A percentile compares a stretch with the other conserved stretches of the same genome.
phyloP scores from a whole-genome alignment of 1,140 invertebrate genomes.

The Drosophila gunungcola region DNA sequence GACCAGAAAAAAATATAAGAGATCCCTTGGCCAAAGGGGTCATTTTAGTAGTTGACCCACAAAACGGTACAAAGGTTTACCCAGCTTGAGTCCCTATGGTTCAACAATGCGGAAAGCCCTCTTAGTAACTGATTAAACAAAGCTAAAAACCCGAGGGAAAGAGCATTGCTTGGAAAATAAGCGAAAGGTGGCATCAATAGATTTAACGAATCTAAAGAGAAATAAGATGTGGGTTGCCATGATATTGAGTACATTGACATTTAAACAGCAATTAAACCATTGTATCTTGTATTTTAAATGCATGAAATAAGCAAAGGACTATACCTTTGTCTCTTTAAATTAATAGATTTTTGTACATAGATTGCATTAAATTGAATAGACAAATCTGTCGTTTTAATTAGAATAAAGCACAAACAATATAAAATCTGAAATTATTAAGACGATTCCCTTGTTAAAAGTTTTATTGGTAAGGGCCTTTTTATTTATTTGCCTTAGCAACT shows the following conservation, averaged over 20 bases:
- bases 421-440: too few relatives aligned
- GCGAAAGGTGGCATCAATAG: constrained; percentile 33
- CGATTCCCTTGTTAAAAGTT: too few relatives aligned
- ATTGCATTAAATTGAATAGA: too few relatives aligned
- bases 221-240: neutral
- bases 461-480: neutral
- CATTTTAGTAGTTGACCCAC: constrained; percentile 63
- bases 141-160: constrained; percentile 38
- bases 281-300: neutral
- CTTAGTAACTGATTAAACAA: constrained; percentile 61
- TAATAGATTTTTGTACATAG: too few relatives aligned
- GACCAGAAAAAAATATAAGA: neutral
- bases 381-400: too few relatives aligned
- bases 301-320: too few relatives aligned
- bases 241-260: constrained; percentile 2
- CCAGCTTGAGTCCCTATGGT: constrained; percentile 20
- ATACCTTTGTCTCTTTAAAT: too few relatives aligned
- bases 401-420: too few relatives aligned
- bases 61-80: constrained; percentile 52
- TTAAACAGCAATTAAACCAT: constrained; percentile 2
- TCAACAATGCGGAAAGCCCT: constrained; percentile 38
- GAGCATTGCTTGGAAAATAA: constrained; percentile 28
- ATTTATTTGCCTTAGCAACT: neutral
- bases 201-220: constrained; percentile 1
- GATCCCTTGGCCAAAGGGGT: constrained; percentile 36